phyloP scores from a whole-genome alignment of 2,797 vertebrate genomes.

The Myotis pilosus region DNA sequence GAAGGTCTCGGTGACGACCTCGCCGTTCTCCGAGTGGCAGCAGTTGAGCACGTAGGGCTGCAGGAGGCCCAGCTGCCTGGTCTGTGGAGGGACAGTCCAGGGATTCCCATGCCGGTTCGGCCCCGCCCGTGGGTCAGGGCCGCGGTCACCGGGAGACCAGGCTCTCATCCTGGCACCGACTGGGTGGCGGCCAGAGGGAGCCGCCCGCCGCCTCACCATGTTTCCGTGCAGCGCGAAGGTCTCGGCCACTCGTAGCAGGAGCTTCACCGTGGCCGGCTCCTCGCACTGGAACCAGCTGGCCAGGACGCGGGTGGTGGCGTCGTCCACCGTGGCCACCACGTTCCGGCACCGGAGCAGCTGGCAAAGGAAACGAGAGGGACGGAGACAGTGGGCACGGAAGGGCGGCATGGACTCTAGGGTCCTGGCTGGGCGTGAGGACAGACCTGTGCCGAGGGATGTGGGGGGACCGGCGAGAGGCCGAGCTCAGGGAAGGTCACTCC shows the following conservation, averaged over 20 bases:
- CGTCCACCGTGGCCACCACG: constrained; percentile 1
- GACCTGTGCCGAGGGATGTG: background rate
- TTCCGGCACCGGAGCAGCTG: constrained; percentile 59
- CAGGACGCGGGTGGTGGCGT: background rate
- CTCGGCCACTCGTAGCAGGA: constrained; percentile 26
- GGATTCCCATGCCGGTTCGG: background rate
- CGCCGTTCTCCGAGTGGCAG: background rate
- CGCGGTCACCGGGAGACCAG: too few relatives aligned
- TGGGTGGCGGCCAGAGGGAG: background rate
- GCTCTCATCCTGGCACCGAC: background rate
- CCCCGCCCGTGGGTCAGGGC: accelerated
- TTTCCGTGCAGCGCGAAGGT: background rate
- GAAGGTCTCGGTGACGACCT: background rate
- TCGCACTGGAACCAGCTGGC: background rate
- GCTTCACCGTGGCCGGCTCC: background rate
- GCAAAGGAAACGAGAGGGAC: background rate
- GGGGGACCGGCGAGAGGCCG: background rate
- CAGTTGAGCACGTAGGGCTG: constrained; percentile 58
- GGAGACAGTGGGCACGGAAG: background rate
- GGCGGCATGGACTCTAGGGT: background rate
- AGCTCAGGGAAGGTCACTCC: background rate
- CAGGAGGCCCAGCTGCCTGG: constrained; percentile 8
- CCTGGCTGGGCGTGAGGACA: background rate
- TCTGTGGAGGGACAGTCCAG: background rate
- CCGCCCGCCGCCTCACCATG: constrained; percentile 10